Evolutionary conservation across 2,113 vertebrate genomes (phyloP).

Genomic region (Colaptes auratus): DNA sequence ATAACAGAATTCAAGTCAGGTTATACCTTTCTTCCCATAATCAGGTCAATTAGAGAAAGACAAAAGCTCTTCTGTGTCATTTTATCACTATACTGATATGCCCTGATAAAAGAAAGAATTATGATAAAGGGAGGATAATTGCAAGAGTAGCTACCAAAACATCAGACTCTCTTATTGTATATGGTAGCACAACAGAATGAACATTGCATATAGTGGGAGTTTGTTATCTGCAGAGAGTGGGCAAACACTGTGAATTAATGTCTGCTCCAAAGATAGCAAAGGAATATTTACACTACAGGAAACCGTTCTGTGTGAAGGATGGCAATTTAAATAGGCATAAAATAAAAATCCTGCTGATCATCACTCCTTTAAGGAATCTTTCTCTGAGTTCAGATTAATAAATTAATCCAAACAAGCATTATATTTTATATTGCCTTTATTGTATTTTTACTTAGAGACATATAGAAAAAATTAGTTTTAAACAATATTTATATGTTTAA

Average conservation of each 20-base stretch:
- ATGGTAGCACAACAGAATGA: background rate
- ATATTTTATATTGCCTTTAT: background rate
- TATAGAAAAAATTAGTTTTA: background rate
- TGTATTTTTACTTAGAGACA: background rate
- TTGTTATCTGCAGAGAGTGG: background rate
- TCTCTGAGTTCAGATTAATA: background rate
- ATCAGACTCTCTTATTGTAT: background rate
- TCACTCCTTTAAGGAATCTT: background rate
- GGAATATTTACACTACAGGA: background rate
- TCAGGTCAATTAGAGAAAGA: background rate
- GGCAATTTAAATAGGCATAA: background rate
- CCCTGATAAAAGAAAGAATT: background rate
- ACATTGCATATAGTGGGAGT: background rate
- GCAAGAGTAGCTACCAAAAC: background rate
- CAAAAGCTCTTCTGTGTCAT: background rate
- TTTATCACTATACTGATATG: background rate
- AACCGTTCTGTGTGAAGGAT: background rate
- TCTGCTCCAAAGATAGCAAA: background rate
- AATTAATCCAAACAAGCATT: background rate
- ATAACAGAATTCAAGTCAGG: background rate
- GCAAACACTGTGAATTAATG: background rate
- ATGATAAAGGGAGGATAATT: background rate
- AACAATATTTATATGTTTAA: background rate
- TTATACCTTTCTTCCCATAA: background rate
- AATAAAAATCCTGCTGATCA: background rate